Percentiles rank a stretch among this genome's conserved stretches.
Evolutionary conservation across 2,888 invertebrate species (phyloP).

Genomic region (Pollenia amentaria): DNA sequence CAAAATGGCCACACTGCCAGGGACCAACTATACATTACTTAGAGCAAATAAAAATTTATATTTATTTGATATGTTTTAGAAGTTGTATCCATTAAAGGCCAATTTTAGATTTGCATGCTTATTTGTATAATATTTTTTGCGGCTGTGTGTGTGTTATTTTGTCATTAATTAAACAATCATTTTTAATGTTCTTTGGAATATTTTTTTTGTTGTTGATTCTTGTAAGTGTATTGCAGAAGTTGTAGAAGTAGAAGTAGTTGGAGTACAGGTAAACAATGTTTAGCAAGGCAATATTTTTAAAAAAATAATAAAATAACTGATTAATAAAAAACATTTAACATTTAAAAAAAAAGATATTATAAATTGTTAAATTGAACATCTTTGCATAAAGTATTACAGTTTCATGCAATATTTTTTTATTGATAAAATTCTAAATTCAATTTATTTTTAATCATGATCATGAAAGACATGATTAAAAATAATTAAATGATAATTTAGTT

Average conservation of each 20-base stretch:
- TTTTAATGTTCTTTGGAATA: neutral
- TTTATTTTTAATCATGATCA: too few relatives aligned
- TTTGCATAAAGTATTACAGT: neutral
- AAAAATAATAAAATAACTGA: too few relatives aligned
- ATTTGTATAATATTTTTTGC: conserved; percentile 6
- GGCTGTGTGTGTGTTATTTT: conserved; percentile 38
- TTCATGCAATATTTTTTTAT: conserved; percentile 10
- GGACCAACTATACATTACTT: too few relatives aligned
- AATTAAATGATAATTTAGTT: too few relatives aligned
- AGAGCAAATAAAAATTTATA: conserved; percentile 17
- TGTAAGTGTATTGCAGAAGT: neutral
- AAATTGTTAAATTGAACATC: neutral
- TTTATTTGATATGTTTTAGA: conserved; percentile 10
- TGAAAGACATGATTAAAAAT: too few relatives aligned
- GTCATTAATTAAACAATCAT: conserved; percentile 50
- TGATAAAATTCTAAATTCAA: neutral
- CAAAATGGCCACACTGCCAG: too few relatives aligned
- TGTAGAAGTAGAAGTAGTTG: conserved; percentile 36
- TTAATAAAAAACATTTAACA: too few relatives aligned
- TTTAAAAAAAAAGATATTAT: conserved; percentile 2
- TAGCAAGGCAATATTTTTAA: conserved; percentile 56
- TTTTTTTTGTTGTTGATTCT: conserved; percentile 35
- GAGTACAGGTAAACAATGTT: conserved; percentile 39
- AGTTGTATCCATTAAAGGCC: conserved; percentile 43
- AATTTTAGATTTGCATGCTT: conserved; percentile 56